A percentile compares a stretch with the other conserved stretches of the same genome.
Evolutionary conservation across 2,113 vertebrate species (phyloP).

Genomic region (Oncorhynchus nerka): DNA sequence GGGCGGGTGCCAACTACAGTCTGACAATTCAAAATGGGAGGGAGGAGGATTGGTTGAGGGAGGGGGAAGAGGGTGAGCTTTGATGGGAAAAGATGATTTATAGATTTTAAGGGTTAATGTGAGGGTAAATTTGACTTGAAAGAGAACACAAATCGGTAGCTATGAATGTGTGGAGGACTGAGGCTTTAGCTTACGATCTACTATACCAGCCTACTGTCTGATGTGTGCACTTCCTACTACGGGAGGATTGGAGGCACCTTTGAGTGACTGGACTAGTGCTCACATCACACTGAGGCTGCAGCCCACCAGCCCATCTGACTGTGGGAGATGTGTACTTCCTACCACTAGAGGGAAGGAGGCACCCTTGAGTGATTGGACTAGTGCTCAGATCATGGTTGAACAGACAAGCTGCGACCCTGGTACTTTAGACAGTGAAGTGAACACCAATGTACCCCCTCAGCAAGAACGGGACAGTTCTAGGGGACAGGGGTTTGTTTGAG

Average conservation of each 20-base stretch:
- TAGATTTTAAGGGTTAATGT: neutral
- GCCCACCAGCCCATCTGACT: too few relatives aligned
- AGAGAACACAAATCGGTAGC: too few relatives aligned
- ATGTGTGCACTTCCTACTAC: too few relatives aligned
- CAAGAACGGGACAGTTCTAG: too few relatives aligned
- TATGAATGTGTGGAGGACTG: too few relatives aligned
- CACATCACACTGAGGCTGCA: constrained; percentile 11
- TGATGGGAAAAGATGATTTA: neutral
- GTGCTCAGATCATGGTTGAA: constrained; percentile 40
- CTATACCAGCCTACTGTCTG: constrained; percentile 31
- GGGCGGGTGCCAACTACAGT: constrained; percentile 45
- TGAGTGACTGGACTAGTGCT: constrained; percentile 18
- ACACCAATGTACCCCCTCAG: too few relatives aligned
- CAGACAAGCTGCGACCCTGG: too few relatives aligned
- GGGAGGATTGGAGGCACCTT: too few relatives aligned
- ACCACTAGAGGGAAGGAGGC: too few relatives aligned
- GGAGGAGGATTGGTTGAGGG: neutral
- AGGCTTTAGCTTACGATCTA: constrained; percentile 1
- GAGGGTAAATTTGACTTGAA: too few relatives aligned
- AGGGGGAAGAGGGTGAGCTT: neutral
- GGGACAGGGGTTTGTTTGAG: constrained; percentile 16
- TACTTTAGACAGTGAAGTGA: too few relatives aligned
- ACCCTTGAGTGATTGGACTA: constrained; percentile 54
- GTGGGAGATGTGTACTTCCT: too few relatives aligned
- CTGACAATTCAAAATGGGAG: constrained; percentile 63